Evolutionary conservation across 1,140 invertebrate species (phyloP).

Genomic region (Augochlora pura): DNA sequence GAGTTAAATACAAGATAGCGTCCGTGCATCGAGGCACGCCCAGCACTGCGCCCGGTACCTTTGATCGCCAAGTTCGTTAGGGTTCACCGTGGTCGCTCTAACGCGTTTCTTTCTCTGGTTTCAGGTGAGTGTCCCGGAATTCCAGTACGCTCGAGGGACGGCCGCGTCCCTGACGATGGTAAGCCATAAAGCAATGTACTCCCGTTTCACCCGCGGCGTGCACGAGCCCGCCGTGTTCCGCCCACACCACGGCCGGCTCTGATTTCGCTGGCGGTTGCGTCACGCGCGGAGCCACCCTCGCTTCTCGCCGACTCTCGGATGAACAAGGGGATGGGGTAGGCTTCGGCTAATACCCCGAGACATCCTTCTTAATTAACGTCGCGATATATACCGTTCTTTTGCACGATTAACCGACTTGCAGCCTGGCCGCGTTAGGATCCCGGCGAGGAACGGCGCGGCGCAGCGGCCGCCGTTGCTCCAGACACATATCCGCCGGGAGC

Average conservation of each 20-base stretch:
- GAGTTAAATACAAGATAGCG: too few species aligned
- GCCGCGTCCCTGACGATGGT: constrained; percentile 63
- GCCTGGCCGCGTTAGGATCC: not conserved
- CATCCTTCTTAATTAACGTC: constrained; percentile 68
- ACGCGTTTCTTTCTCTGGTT: constrained; percentile 32
- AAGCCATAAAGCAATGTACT: constrained; percentile 61
- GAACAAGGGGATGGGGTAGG: not conserved
- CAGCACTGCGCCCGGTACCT: too few species aligned
- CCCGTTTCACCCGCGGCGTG: constrained; percentile 30
- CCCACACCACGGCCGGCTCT: constrained; percentile 9
- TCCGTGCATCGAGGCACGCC: too few species aligned
- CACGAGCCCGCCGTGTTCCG: constrained; percentile 19
- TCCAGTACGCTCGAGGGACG: constrained; percentile 62
- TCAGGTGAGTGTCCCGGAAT: constrained; percentile 67
- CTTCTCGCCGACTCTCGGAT: not conserved
- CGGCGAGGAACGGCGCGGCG: too few species aligned
- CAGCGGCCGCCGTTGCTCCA: not conserved
- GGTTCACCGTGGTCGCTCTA: not conserved
- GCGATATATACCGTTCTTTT: constrained; percentile 54
- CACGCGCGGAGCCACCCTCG: not conserved
- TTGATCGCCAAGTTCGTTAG: too few species aligned
- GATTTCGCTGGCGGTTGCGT: not conserved
- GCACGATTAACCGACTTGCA: constrained; percentile 42
- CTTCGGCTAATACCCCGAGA: constrained; percentile 55
- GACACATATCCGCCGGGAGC: not conserved